These are phyloP conservation scores for Glaucomys volans DNA, from an alignment of 2,113 vertebrate species.

Conservation along the genomic window DNA sequence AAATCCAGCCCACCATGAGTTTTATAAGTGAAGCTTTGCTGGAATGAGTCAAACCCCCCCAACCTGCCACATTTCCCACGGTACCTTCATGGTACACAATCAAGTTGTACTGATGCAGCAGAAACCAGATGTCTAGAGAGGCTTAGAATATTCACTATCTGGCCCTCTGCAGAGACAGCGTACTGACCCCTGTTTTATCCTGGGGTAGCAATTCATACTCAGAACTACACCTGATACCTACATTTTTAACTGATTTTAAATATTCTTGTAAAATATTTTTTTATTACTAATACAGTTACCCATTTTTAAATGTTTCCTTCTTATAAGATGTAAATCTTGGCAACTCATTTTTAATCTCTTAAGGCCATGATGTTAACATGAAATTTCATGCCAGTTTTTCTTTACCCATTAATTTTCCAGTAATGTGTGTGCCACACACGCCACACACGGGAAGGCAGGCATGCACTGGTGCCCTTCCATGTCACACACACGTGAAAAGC, in stretches of 20 bases:
- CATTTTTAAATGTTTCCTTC: not conserved
- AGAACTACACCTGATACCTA: not conserved
- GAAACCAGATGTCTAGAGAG: not conserved
- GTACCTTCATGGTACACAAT: not conserved
- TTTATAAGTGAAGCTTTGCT: not conserved
- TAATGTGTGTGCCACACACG: rapidly evolving
- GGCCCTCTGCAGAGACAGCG: not conserved
- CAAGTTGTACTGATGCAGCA: not conserved
- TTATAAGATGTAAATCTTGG: not conserved
- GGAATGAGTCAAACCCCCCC: not conserved
- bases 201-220: not conserved
- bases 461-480: rapidly evolving
- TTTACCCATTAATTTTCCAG: not conserved
- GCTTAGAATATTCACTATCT: not conserved
- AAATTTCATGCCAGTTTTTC: constrained; percentile 21
- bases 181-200: not conserved
- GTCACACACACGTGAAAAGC: not conserved
- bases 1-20: not conserved
- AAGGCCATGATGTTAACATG: not conserved
- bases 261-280: not conserved
- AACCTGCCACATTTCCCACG: too few relatives aligned
- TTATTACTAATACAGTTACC: not conserved
- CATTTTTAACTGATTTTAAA: constrained; percentile 4
- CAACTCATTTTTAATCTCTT: not conserved
- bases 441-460: not conserved